Percentiles rank a stretch among this genome's conserved stretches.
These are phyloP conservation scores for Hemaris fuciformis DNA, from an alignment of 2,888 invertebrate genomes.

Conservation along the genomic window DNA sequence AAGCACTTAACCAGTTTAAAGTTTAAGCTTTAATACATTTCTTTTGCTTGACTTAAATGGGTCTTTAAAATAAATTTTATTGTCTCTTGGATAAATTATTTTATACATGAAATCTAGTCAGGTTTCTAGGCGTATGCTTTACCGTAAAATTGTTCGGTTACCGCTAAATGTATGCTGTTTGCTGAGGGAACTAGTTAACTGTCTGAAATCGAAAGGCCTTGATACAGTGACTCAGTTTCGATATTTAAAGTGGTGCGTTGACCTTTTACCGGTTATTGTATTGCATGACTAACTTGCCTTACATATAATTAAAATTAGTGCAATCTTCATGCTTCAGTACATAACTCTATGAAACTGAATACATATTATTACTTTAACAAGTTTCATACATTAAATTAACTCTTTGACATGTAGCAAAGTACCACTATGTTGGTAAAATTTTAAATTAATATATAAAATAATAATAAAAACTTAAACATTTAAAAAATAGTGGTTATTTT, in stretches of 20 bases:
- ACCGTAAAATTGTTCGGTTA: conserved; percentile 50
- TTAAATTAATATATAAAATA: not conserved
- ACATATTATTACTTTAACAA: not conserved
- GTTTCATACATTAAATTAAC: not conserved
- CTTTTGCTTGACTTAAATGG: not conserved
- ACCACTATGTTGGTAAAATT: not conserved
- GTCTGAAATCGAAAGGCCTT: conserved; percentile 72
- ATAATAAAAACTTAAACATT: not conserved
- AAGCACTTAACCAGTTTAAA: not conserved
- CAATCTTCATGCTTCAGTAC: not conserved
- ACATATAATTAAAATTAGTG: conserved; percentile 32
- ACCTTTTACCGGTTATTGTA: conserved; percentile 68
- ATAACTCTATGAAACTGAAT: not conserved
- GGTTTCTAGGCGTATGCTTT: conserved; percentile 15
- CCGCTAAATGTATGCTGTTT: conserved; percentile 34
- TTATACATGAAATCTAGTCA: not conserved
- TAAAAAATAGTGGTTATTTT: not conserved
- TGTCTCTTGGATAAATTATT: not conserved
- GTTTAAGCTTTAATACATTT: not conserved
- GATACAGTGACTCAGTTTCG: conserved; percentile 78
- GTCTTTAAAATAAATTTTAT: not conserved
- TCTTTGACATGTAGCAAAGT: not conserved
- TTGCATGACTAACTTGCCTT: conserved; percentile 50
- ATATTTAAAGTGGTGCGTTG: conserved; percentile 72
- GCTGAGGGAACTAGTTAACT: conserved; percentile 42